Evolutionary conservation across 2,888 invertebrate genomes (phyloP).

Genomic region (Ectobius pallidus): DNA sequence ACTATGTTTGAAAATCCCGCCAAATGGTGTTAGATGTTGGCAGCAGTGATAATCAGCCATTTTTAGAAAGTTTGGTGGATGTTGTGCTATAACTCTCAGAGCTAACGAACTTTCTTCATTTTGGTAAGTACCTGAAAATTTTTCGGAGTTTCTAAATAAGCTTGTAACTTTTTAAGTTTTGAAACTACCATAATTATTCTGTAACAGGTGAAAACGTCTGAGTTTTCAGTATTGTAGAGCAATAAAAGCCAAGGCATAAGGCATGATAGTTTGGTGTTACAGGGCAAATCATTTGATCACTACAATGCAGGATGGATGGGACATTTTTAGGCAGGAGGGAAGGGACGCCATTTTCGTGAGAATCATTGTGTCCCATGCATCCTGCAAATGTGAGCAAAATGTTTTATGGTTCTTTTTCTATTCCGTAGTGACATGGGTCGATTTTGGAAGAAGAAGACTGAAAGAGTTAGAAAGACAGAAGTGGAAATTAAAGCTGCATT

Average conservation of each 20-base stretch:
- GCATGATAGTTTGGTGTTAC: not conserved
- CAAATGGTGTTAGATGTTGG: not conserved
- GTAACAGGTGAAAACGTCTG: not conserved
- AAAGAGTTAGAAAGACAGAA: not conserved
- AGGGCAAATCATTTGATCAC: not conserved
- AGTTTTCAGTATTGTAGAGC: not conserved
- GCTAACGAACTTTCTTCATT: not conserved
- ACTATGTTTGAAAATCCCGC: not conserved
- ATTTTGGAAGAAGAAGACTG: not conserved
- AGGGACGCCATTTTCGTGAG: not conserved
- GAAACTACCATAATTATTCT: not conserved
- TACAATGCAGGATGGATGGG: too few species aligned
- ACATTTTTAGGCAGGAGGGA: too few species aligned
- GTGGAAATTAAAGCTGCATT: not conserved
- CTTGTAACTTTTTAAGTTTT: not conserved
- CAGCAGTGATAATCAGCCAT: not conserved
- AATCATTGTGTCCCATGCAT: not conserved
- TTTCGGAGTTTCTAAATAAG: not conserved
- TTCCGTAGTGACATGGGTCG: not conserved
- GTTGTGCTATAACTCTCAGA: not conserved
- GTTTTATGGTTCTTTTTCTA: not conserved
- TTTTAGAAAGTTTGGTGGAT: not conserved
- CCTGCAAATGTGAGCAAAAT: not conserved
- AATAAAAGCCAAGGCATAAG: not conserved
- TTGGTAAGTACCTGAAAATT: not conserved